Base-by-base conservation (phyloP, 2,113 vertebrate species). In the Prunella fulvescens region DNA sequence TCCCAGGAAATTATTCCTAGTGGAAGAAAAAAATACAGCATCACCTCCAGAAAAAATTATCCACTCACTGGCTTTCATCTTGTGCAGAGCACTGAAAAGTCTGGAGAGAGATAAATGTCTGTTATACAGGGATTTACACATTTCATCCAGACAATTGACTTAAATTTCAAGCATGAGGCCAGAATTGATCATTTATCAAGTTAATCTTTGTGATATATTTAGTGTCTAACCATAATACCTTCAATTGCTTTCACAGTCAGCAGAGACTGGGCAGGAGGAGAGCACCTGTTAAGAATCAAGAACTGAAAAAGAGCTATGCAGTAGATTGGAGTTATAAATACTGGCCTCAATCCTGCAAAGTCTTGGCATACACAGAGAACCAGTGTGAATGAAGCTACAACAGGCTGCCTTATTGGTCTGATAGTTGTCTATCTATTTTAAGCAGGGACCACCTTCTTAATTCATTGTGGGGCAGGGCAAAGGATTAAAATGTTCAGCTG, bases 211-310 rank as follows among this genome's bases (percentile, higher is more conserved):
- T 78, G 85, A 96, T 93, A 62, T 86, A 96, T 95, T 94, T 91
- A 93, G 69, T 81, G 90, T 83, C 85, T 88, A 88, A 93, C 73
- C 50, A 24, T 79, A 94, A 93, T 65, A 81, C 78, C 28, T 79
- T 76, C 94, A 92, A 93, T 65, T 91, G 73, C 73, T 92, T 93
- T 93, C 93, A 85, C 93, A 96, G 72, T 83, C 85, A 88, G 79
- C 79, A 90, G 95, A 96, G 51, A 62, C 65, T 39, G 19, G 79
- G 58, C 76, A 69, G 23, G 42, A 23, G 39, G 62, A 83, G 69
- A 93, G 86, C 81, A 96, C 93, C 96, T 93, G 95, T 94, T 93
- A 90, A 88, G 90, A 93, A 95, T 96, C 93, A 95, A 91, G 76
- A 77, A 62, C 29, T 54, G 70, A 79, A 83, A 80, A 83, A 78